Evolutionary conservation across 2,888 invertebrate genomes (phyloP).

Genomic region (Homarus gammarus): DNA sequence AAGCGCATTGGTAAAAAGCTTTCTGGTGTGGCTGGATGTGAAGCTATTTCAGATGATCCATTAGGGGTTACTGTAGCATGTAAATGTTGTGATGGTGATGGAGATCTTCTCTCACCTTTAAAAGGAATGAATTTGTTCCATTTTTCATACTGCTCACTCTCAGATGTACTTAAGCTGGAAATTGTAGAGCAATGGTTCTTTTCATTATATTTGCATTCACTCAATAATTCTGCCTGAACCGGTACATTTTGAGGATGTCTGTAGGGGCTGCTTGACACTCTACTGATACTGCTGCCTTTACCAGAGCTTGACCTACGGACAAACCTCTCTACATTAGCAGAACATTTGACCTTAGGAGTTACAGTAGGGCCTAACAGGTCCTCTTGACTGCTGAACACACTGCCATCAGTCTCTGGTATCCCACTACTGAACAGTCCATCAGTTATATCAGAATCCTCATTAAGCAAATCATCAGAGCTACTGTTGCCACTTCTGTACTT

Average conservation of each 20-base stretch:
- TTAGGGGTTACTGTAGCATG: not conserved
- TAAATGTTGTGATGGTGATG: not conserved
- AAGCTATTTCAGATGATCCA: not conserved
- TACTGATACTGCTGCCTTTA: constrained; percentile 29
- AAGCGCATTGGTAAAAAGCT: constrained; percentile 12
- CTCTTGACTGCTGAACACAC: constrained; percentile 66
- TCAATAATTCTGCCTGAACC: not conserved
- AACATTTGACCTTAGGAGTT: constrained; percentile 44
- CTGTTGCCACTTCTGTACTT: constrained; percentile 48
- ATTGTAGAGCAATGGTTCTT: not conserved
- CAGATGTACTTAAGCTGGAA: not conserved
- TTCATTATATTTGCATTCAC: not conserved
- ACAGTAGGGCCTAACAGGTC: constrained; percentile 33
- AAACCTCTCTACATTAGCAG: constrained; percentile 44
- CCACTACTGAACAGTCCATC: constrained; percentile 53
- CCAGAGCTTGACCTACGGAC: constrained; percentile 34
- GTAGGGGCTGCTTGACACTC: not conserved
- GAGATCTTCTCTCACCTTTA: not conserved
- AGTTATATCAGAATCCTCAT: constrained; percentile 55
- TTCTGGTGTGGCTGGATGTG: not conserved
- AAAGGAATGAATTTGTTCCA: not conserved
- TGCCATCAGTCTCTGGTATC: constrained; percentile 60
- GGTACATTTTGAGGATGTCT: not conserved
- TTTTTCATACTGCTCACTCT: not conserved
- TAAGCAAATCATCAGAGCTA: constrained; percentile 56